These are phyloP conservation scores for Cordilura impudica DNA, from an alignment of 2,888 invertebrate genomes.

Conservation along the genomic window DNA sequence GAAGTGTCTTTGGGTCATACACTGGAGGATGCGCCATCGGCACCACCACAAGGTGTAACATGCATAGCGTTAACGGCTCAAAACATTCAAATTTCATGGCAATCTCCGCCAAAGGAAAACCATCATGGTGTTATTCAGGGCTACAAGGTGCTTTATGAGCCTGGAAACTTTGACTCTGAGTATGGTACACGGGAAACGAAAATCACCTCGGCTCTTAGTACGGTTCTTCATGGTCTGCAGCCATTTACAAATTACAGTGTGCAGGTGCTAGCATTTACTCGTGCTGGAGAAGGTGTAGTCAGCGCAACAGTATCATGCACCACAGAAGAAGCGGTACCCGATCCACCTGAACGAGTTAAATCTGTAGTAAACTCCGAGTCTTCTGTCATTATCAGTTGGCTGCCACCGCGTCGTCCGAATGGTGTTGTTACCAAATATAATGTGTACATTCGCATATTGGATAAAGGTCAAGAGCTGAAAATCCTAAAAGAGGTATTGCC, in stretches of 20 bases:
- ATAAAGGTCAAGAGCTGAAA: constrained; percentile 80
- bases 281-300: constrained; percentile 81
- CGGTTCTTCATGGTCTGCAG: constrained; percentile 80
- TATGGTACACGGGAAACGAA: constrained; percentile 79
- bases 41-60: constrained; percentile 82
- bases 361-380: constrained; percentile 81
- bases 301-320: constrained; percentile 80
- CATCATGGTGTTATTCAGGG: constrained; percentile 86
- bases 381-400: constrained; percentile 82
- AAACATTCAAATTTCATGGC: constrained; percentile 86
- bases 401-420: constrained; percentile 82
- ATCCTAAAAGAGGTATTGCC: constrained; percentile 78
- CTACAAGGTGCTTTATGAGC: constrained; percentile 87
- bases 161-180: constrained; percentile 74
- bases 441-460: constrained; percentile 80
- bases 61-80: constrained; percentile 85
- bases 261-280: constrained; percentile 82
- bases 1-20: constrained; percentile 80
- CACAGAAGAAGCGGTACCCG: constrained; percentile 82
- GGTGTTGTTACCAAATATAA: constrained; percentile 82
- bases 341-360: constrained; percentile 82
- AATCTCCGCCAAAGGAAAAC: constrained; percentile 82
- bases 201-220: constrained; percentile 79
- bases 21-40: constrained; percentile 82
- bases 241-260: constrained; percentile 84